These are phyloP conservation scores for Phaethornis superciliosus DNA, from an alignment of 2,113 vertebrate species.

Conservation along the genomic window DNA sequence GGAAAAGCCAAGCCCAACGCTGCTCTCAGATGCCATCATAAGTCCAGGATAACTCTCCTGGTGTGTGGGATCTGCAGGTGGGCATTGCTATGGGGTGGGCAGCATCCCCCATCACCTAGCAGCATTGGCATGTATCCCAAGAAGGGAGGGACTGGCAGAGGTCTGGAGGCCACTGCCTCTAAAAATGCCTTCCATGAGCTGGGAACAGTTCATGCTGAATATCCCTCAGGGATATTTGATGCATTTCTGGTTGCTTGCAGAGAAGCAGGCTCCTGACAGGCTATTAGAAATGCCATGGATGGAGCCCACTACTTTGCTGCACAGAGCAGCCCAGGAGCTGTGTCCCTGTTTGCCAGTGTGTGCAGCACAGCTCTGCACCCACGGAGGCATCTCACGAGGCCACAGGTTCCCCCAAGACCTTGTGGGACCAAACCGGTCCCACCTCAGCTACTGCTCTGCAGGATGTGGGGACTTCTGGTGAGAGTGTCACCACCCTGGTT, in stretches of 20 bases:
- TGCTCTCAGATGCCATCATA: fast-evolving
- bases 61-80: not conserved
- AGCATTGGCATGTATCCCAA: not conserved
- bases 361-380: not conserved
- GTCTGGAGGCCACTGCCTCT: not conserved
- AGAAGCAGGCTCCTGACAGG: not conserved
- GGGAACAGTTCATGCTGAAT: not conserved
- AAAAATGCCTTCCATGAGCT: not conserved
- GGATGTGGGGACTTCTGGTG: not conserved
- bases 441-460: not conserved
- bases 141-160: not conserved
- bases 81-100: not conserved
- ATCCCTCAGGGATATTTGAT: not conserved
- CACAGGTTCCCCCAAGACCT: not conserved
- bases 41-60: not conserved
- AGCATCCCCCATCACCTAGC: fast-evolving
- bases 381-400: not conserved
- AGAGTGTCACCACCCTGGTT: not conserved
- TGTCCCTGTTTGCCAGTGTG: not conserved
- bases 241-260: not conserved
- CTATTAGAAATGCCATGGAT: not conserved
- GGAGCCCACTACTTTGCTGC: not conserved
- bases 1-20: not conserved
- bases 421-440: fast-evolving
- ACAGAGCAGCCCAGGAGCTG: not conserved